phyloP scores from a whole-genome alignment of 2,888 invertebrate species.

The Sminthurinus aureus region DNA sequence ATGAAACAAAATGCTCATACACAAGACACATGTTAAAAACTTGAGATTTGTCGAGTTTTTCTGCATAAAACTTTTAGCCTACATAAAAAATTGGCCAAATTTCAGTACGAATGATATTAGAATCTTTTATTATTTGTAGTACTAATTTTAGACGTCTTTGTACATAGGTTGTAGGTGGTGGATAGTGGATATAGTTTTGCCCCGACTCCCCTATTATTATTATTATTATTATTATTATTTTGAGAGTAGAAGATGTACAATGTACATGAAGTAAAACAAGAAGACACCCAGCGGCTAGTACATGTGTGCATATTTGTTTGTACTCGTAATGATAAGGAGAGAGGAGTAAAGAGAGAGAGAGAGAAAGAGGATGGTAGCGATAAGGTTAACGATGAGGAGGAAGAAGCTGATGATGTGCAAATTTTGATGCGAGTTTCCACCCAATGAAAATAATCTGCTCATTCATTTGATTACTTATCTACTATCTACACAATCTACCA shows the following conservation, averaged over 20 bases:
- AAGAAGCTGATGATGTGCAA: conserved; percentile 9
- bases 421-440: conserved; percentile 15
- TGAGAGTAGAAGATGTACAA: neutral
- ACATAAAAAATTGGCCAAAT: too few relatives aligned
- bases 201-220: neutral
- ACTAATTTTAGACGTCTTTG: too few relatives aligned
- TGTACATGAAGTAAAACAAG: neutral
- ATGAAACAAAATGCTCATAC: too few relatives aligned
- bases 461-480: neutral
- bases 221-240: neutral
- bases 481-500: neutral
- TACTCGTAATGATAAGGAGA: too few relatives aligned
- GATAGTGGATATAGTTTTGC: too few relatives aligned
- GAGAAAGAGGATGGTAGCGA: neutral
- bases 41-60: too few relatives aligned
- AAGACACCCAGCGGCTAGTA: neutral
- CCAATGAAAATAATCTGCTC: neutral
- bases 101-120: too few relatives aligned
- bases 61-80: too few relatives aligned
- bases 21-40: too few relatives aligned
- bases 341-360: too few relatives aligned
- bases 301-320: neutral
- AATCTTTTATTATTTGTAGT: too few relatives aligned
- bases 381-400: neutral
- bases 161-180: too few relatives aligned